Base-by-base conservation (phyloP, 2,888 invertebrate genomes). In the Luffia ferchaultella region DNA sequence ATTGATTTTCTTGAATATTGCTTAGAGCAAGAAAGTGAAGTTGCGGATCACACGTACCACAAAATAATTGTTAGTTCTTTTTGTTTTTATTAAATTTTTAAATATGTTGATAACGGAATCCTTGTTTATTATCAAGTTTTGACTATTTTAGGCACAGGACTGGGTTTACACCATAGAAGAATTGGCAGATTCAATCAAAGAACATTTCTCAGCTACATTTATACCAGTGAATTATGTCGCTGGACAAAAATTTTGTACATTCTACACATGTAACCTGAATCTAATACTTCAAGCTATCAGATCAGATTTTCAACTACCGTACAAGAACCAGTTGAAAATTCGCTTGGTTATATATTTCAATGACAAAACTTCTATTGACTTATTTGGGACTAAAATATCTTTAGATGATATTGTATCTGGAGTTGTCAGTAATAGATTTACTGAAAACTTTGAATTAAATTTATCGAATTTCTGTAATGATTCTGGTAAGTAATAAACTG, bases 281-380 rank as follows among this genome's bases (percentile, higher is more conserved):
- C 57, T 80, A 2, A 57, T 83, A 20, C 41, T 65, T 9, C 75
- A 76, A 52, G 65, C 79, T 2, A 63, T 77, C 20, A 73, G 70
- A 56, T 57, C 66, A 15, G 79, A 80, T 51, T 83, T 79, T 50
- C 67, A 78, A 63, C 78, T 82, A 52, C 73, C 74, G 0, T 70
- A 67, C 45, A 59, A 66, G 40, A 73, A 61, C 46, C 77, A 78
- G 77, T 75, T 61, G 30, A 75, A 65, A 53, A 55, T 82, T 43
- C n/a, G n/a, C n/a, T n/a, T n/a, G n/a, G 76, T 80, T 46, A 58
- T 83, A 40, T 53, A 80, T 5, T 73, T 79, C 46, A 73, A 79
- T 59, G 75, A 78, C 49, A 77, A 70, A 54, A 64, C 57, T 2
- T 74, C 80, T 1, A 48, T 47, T 0, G 76, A 82, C 2, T 67